phyloP scores from a whole-genome alignment of 2,113 vertebrate species.

The Dasyprocta punctata region DNA sequence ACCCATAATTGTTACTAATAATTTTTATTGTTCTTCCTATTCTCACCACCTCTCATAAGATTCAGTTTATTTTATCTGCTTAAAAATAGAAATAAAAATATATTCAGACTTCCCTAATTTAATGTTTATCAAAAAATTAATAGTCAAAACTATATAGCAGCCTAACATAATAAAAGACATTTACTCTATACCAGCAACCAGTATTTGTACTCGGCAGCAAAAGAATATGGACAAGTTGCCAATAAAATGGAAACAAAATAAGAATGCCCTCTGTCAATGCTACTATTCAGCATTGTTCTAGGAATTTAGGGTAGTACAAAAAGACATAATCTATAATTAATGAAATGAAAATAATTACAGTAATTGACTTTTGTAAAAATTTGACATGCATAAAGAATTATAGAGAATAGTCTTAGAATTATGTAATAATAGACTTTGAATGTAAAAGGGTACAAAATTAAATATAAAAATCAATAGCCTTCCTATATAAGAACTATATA shows the following conservation, averaged over 20 bases:
- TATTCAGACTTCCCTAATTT: neutral
- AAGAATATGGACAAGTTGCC: neutral
- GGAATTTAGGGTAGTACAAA: neutral
- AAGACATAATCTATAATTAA: neutral
- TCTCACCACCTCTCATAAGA: neutral
- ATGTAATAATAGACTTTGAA: neutral
- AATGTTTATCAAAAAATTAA: neutral
- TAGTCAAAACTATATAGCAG: neutral
- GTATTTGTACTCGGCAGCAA: neutral
- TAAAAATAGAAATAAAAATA: conserved; percentile 17
- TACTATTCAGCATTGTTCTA: neutral
- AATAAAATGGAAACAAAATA: neutral
- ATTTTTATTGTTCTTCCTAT: neutral
- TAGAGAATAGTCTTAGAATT: neutral
- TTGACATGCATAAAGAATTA: neutral
- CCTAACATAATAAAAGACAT: neutral
- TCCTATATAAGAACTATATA: neutral
- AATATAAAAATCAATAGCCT: neutral
- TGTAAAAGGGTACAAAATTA: neutral
- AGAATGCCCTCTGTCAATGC: neutral
- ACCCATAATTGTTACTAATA: neutral
- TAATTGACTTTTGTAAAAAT: neutral
- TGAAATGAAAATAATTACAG: neutral
- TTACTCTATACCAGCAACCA: neutral
- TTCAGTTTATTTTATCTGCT: neutral